Evolutionary conservation across 1,140 invertebrate genomes (phyloP), one percentile per base, ranked within the genome.

Genomic region (Zaprionus lachaisei): DNA sequence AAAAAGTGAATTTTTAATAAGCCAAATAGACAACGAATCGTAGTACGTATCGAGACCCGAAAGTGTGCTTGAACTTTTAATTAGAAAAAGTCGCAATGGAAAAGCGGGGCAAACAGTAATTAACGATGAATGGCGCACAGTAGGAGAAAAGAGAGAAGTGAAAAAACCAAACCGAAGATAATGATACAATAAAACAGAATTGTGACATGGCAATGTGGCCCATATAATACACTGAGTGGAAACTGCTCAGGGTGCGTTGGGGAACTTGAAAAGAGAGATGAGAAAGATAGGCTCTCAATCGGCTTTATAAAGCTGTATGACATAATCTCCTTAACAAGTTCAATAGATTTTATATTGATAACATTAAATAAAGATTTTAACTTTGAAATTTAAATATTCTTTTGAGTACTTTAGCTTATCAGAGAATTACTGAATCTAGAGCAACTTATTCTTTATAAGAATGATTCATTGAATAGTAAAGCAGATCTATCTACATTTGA

Each of bases 1-100:
- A 47, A 20, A 37, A 26, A 63, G 61, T 62, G 57, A 64, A 67
- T 66, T 73, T 57, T 64, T 77, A 72, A 72, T 76, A 65, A 66
- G 70, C 63, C 38, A 67, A 71, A 58, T 37, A 60, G 31, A 68
- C 26, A 67, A 60, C 31, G 34, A 63, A 57, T 66, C 28, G 62
- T 22, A 57, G 57, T 31, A 65, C 11, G 47, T 51, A 51, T 63
- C 60, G 34, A 37, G 41, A 44, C 22, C 54, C 55, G 57, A 71
- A 71, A 63, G 60, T 63, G 63, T 67, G 24, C 70, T 77, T 73
- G 14, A 73, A 77, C 38, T 73, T 73, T 73, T 73, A 73, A 77
- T 64, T 67, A 54, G 72, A 73, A 66, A 77, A 67, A 73, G 57
- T 57, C 70, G 37, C 63, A 41, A 31, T 20, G 68, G 11, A 22